Evolutionary conservation across 2,888 invertebrate genomes (phyloP), one percentile per base, ranked within the genome.

Genomic region (Thera britannica): DNA sequence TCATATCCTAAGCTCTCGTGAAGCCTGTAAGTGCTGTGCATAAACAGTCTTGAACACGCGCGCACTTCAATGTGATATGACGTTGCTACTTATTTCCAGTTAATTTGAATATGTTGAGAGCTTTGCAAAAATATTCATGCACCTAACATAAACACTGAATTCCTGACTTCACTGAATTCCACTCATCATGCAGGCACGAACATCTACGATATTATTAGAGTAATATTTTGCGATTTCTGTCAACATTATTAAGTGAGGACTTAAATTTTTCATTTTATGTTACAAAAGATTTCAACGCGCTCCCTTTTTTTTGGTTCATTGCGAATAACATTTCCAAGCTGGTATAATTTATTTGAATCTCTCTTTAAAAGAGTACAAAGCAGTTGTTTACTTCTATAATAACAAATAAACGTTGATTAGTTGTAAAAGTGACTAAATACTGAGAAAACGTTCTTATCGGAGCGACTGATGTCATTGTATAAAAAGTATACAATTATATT

Each of bases 1-100:
- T 90, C 90, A 90, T 88, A 87, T 87, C 82, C 82, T 76, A 79
- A 81, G 82, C 80, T 79, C 77, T 79, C 76, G 73, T 73, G 70
- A 71, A 77, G 81, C 75, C 76, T 80, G 77, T 78, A 75, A 82
- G 77, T 80, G 79, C 77, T 77, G 78, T 76, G 79, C 78, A 75
- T 77, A 80, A 78, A 79, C 70, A 74, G 64, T 72, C 61, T 58
- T 58, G 38, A 67, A 65, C 67, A 72, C 67, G 72, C 65, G 70
- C 68, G 49, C 59, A 61, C 67, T 73, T 68, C 49, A 68, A 55
- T 63, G 56, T 55, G 59, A 64, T 71, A 74, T 77, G 77, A 78
- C 75, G 78, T 75, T 46, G 44, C 9, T 46, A 46, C 44, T 46
- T 74, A 74, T 72, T 71, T 71, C 65, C 75, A 34, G 59, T 59